Evolutionary conservation across 1,140 invertebrate genomes (phyloP), one percentile per base, ranked within the genome.

Genomic region (Agrypnia vestita): DNA sequence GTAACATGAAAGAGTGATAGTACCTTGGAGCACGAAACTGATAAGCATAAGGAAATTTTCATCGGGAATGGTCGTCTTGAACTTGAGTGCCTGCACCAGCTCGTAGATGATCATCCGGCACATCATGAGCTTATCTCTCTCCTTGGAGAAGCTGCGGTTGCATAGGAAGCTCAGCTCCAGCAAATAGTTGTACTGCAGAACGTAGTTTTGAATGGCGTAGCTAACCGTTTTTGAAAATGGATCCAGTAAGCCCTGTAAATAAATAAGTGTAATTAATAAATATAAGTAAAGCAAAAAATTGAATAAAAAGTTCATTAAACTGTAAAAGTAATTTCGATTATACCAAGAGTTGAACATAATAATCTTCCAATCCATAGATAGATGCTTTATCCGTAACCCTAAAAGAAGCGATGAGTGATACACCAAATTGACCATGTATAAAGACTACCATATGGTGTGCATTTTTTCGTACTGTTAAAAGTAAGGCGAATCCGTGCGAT

Each of bases 211-310:
- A 55, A 99, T 94, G 4, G 94, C 93, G 86, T 96, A 96, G 85
- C 95, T 96, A 25, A 99, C 86, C 64, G 99, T 93, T 91, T 99
- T 99, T 0, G 97, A 96, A 86, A 99, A 98, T n/a, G 97, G 96
- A 85, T 99, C 98, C 77, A 99, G 87, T 85, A 97, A 78, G 82
- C 86, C 86, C 87, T 89, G 79, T 53, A 83, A 85, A 4, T 53
- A 12, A 59, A 13, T n/a, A n/a, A n/a, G n/a, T n/a, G n/a, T n/a
- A n/a, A n/a, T n/a, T n/a, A n/a, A n/a, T n/a, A n/a, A n/a, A n/a
- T n/a, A n/a, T n/a, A n/a, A n/a, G n/a, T n/a, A n/a, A n/a, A n/a
- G n/a, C n/a, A n/a, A n/a, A n/a, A n/a, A n/a, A n/a, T n/a, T n/a
- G n/a, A n/a, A n/a, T n/a, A n/a, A n/a, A n/a, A n/a, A n/a, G n/a